Evolutionary conservation across 2,113 vertebrate genomes (phyloP), one percentile per base, ranked within the genome.

Genomic region (Blennius ocellaris): DNA sequence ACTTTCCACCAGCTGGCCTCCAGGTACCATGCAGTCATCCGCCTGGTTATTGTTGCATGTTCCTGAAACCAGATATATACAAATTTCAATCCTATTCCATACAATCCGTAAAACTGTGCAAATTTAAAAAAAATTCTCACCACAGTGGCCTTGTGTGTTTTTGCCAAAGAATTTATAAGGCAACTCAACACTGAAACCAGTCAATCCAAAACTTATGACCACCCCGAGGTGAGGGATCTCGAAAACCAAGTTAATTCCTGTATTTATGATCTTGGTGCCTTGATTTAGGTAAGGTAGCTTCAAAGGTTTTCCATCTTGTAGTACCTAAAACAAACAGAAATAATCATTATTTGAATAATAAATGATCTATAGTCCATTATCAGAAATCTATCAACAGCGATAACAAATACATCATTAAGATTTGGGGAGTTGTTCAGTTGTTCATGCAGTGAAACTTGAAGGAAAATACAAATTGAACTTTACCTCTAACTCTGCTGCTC

Each of bases 111-210:
- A 30, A 30, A 30, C 2, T 30, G 21, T 30, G n/a, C 4, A 67
- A n/a, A 0, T 30, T 69, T 66, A 11, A 16, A 4, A 16, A 66
- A 54, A 17, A 21, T 16, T 37, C 1, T 88, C 85, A 99, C 98
- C 98, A 70, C 98, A 99, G 47, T 98, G 98, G 67, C 98, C 98
- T 39, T 96, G 93, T 17, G 96, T 98, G 84, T 99, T 99, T 65
- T 90, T 91, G 49, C 95, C 95, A 69, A 99, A 99, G 11, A 61
- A 9, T 6, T 47, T 3, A 87, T 87, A 93, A 8, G 97, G 95
- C 90, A 99, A 85, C 37, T 43, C 85, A 60, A 98, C 73, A 11
- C 93, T 92, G 79, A 99, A 99, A 52, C 95, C 87, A 59, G 95
- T 92, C 68, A 96, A 93, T 2, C 96, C 96, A 92, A 95, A 99